A percentile compares a stretch with the other conserved stretches of the same genome.
Conservation (phyloP, 2,888 invertebrate species). For the Ormia ochracea region DNA sequence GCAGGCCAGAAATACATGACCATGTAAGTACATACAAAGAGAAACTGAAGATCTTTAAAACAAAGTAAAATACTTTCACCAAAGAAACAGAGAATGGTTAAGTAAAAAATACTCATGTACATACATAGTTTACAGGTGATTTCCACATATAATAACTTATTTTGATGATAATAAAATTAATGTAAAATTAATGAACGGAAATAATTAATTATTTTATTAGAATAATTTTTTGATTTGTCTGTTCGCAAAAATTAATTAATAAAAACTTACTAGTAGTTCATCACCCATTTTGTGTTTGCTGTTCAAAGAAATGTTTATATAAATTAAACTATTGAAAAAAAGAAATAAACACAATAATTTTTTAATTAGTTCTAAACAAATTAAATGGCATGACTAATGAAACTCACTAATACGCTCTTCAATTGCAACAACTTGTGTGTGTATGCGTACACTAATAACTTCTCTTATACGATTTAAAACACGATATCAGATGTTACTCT, state of each 20-base stretch:
- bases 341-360: background rate
- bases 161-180: background rate
- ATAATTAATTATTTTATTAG: conserved; percentile 15
- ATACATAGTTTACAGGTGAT: background rate
- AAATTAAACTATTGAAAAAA: conserved; percentile 10
- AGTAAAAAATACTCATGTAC: background rate
- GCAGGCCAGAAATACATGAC: background rate
- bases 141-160: background rate
- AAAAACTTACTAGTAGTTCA: conserved; percentile 51
- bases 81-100: conserved; percentile 41
- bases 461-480: background rate
- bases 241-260: background rate
- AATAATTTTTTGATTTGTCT: background rate
- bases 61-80: conserved; percentile 31
- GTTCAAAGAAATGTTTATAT: background rate
- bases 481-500: conserved; percentile 67
- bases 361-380: background rate
- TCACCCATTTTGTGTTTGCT: conserved; percentile 46
- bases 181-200: conserved; percentile 25
- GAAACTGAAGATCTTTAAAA: conserved; percentile 7
- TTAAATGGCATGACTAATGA: background rate
- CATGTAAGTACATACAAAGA: background rate
- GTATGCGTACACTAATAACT: background rate
- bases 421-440: background rate
- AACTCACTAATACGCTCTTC: conserved; percentile 18